Conservation (phyloP, 2,797 vertebrate species). For the Premnoplex brunnescens region DNA sequence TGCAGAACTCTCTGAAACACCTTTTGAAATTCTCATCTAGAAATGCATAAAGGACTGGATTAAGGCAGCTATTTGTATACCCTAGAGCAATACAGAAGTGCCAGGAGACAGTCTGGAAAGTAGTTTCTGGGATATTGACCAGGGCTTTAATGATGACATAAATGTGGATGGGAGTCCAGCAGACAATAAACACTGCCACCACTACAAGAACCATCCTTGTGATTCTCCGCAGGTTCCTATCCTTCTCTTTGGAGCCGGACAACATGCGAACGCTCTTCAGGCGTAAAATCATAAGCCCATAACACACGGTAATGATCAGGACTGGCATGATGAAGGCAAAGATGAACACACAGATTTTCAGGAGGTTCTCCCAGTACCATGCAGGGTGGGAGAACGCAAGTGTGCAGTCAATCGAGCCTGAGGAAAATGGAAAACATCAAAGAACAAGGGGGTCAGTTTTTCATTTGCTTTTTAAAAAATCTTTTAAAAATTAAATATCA, state of each 20-base stretch:
- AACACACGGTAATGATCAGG: slow-evolving; percentile 96
- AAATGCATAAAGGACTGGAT: slow-evolving; percentile 97
- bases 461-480: not conserved
- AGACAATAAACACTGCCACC: slow-evolving; percentile 95
- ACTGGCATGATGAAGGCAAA: slow-evolving; percentile 99
- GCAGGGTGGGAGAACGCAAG: slow-evolving; percentile 91
- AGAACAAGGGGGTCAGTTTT: not conserved
- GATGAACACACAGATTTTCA: slow-evolving; percentile 99
- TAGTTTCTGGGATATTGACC: slow-evolving; percentile 90
- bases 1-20: slow-evolving; percentile 97
- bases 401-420: slow-evolving; percentile 87
- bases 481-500: not conserved
- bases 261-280: slow-evolving; percentile 98
- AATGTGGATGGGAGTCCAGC: slow-evolving; percentile 99
- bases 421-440: slow-evolving; percentile 43
- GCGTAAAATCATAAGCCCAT: slow-evolving; percentile 96
- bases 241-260: slow-evolving; percentile 97
- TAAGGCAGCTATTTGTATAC: slow-evolving; percentile 96
- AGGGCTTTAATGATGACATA: slow-evolving; percentile 95
- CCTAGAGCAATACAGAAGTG: slow-evolving; percentile 98
- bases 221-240: slow-evolving; percentile 94
- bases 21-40: slow-evolving; percentile 99
- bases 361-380: slow-evolving; percentile 98
- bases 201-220: slow-evolving; percentile 98
- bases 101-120: slow-evolving; percentile 95